These are phyloP conservation scores for Cottoperca gobio DNA, from an alignment of 2,797 vertebrate species.

Conservation along the genomic window DNA sequence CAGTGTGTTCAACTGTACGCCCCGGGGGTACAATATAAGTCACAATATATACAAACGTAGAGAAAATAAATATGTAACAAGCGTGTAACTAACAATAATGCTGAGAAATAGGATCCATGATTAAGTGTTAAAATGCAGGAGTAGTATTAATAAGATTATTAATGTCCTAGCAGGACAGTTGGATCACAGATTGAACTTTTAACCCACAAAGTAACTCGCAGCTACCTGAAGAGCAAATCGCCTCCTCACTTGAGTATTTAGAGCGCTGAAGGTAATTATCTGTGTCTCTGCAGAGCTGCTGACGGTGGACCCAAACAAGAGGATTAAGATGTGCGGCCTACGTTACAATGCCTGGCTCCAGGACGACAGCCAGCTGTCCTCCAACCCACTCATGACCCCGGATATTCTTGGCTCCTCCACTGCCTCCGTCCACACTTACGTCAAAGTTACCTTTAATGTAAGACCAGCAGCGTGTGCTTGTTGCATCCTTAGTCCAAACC, in stretches of 20 bases:
- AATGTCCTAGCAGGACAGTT: no score
- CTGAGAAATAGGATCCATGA: no score
- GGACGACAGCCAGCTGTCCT: slow-evolving; percentile 98
- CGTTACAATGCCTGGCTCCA: slow-evolving; percentile 98
- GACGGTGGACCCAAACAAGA: slow-evolving; percentile 97
- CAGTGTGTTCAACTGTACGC: neutral
- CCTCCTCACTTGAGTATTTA: slow-evolving; percentile 5
- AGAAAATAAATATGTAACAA: no score
- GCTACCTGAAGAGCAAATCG: slow-evolving; percentile 21
- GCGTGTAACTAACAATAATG: no score
- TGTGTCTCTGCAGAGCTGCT: slow-evolving; percentile 88
- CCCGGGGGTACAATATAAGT: no score
- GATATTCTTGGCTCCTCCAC: slow-evolving; percentile 95
- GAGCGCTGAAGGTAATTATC: slow-evolving; percentile 27
- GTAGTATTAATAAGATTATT: no score
- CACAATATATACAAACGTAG: no score
- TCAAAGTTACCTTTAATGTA: slow-evolving; percentile 98
- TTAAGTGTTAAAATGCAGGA: no score
- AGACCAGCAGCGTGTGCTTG: slow-evolving; percentile 55
- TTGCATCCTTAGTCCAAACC: no score
- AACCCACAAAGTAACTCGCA: slow-evolving; percentile 7
- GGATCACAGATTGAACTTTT: neutral
- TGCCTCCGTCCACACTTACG: slow-evolving; percentile 93
- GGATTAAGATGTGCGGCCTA: slow-evolving; percentile 98
- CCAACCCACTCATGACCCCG: slow-evolving; percentile 98